These are phyloP conservation scores for Gari tellinella DNA, from an alignment of 2,888 invertebrate genomes.

Conservation along the genomic window DNA sequence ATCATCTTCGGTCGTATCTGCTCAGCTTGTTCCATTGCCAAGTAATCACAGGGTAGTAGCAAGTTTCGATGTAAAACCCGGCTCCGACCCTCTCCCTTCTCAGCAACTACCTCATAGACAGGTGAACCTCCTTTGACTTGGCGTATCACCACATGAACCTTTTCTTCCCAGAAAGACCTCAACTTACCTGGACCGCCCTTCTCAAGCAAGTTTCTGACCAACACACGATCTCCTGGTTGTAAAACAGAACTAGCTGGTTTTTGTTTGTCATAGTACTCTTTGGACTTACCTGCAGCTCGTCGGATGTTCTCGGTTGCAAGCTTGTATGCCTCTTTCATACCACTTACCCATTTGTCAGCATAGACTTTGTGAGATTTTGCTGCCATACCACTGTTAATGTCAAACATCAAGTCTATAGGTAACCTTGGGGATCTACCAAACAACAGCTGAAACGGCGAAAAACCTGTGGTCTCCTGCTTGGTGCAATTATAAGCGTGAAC, in stretches of 20 bases:
- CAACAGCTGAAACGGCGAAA: slow-evolving; percentile 39
- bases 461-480: slow-evolving; percentile 39
- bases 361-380: slow-evolving; percentile 1
- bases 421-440: slow-evolving; percentile 36
- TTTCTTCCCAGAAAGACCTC: slow-evolving; percentile 29
- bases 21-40: no score
- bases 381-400: slow-evolving; percentile 8
- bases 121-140: slow-evolving; percentile 18
- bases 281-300: slow-evolving; percentile 16
- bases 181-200: slow-evolving; percentile 36
- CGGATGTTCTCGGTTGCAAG: slow-evolving; percentile 12
- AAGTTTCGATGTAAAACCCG: no score
- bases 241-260: slow-evolving; percentile 15
- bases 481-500: slow-evolving; percentile 62
- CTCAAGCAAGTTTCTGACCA: slow-evolving; percentile 28
- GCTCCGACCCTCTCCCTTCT: no score
- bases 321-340: slow-evolving; percentile 30
- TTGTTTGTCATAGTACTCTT: slow-evolving; percentile 20
- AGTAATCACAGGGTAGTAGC: no score
- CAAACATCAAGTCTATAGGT: slow-evolving; percentile 37
- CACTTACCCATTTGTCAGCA: slow-evolving; percentile 19
- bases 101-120: slow-evolving; percentile 35
- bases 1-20: no score
- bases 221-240: slow-evolving; percentile 23
- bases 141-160: slow-evolving; percentile 25